These are phyloP conservation scores for Enteromius anoplus DNA, from an alignment of 2,797 vertebrate species.

Conservation along the genomic window DNA sequence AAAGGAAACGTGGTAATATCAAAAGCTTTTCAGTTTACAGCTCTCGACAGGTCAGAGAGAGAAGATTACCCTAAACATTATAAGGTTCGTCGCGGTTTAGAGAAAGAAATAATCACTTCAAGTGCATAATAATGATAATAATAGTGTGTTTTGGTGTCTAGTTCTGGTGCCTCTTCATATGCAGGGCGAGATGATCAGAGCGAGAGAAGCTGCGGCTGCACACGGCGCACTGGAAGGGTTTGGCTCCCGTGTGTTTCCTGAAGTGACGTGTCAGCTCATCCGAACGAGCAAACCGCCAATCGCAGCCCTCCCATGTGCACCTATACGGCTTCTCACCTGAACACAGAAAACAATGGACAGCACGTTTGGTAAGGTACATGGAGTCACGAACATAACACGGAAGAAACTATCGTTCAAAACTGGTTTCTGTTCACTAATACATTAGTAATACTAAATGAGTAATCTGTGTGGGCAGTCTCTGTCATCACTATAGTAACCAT, in stretches of 20 bases:
- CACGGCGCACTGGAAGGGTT: constrained; percentile 96
- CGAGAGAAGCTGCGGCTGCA: constrained; percentile 98
- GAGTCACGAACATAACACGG: not conserved
- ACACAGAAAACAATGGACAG: constrained; percentile 38
- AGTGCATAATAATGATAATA: constrained; percentile 83
- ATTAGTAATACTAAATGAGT: constrained; percentile 34
- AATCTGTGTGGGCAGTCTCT: constrained; percentile 3
- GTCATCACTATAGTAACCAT: constrained; percentile 43
- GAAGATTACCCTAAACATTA: constrained; percentile 47
- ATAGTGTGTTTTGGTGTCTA: constrained; percentile 35
- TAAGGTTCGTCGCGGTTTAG: constrained; percentile 56
- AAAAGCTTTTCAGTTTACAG: constrained; percentile 54
- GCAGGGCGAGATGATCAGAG: constrained; percentile 90
- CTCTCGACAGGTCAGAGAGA: constrained; percentile 55
- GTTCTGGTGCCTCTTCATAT: constrained; percentile 66
- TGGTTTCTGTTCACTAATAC: constrained; percentile 16
- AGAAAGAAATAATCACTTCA: constrained; percentile 84
- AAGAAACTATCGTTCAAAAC: constrained; percentile 27
- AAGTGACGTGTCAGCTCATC: constrained; percentile 97
- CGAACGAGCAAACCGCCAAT: constrained; percentile 97
- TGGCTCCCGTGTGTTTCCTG: constrained; percentile 97
- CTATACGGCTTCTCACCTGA: constrained; percentile 98
- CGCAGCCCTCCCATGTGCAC: constrained; percentile 97
- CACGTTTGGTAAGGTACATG: not conserved
- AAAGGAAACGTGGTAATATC: not conserved